Percentiles rank a stretch among this genome's conserved stretches.
These are phyloP conservation scores for Oxytorus armatus DNA, from an alignment of 2,888 invertebrate species.

Conservation along the genomic window DNA sequence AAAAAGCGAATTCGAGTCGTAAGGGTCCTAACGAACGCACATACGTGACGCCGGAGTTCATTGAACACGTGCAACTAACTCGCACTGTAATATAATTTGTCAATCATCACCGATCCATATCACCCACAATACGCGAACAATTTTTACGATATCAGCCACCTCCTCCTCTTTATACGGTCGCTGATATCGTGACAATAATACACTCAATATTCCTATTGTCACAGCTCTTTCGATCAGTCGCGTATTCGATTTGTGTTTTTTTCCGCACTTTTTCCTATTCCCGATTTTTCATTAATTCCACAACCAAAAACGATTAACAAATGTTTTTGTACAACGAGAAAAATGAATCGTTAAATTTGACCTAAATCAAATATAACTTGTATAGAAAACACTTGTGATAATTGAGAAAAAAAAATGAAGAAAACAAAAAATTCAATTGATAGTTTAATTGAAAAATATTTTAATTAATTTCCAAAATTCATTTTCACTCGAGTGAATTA, in stretches of 20 bases:
- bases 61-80: neutral
- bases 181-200: conserved; percentile 16
- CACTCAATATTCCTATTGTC: conserved; percentile 12
- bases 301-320: neutral
- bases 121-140: neutral
- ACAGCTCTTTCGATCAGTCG: neutral
- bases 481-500: neutral
- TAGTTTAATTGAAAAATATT: neutral
- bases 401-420: too few relatives aligned
- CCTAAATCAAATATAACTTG: neutral
- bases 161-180: conserved; percentile 18
- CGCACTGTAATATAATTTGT: conserved; percentile 18
- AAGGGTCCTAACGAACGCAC: neutral
- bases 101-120: conserved; percentile 12
- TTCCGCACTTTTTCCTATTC: neutral
- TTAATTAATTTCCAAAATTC: neutral
- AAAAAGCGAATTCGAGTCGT: neutral
- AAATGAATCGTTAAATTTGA: neutral
- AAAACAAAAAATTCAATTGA: too few relatives aligned
- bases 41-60: neutral
- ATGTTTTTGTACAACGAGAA: neutral
- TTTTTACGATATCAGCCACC: conserved; percentile 22
- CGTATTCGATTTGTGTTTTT: neutral
- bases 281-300: neutral
- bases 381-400: neutral